phyloP scores from a whole-genome alignment of 2,113 vertebrate genomes.

The Diglossa brunneiventris region DNA sequence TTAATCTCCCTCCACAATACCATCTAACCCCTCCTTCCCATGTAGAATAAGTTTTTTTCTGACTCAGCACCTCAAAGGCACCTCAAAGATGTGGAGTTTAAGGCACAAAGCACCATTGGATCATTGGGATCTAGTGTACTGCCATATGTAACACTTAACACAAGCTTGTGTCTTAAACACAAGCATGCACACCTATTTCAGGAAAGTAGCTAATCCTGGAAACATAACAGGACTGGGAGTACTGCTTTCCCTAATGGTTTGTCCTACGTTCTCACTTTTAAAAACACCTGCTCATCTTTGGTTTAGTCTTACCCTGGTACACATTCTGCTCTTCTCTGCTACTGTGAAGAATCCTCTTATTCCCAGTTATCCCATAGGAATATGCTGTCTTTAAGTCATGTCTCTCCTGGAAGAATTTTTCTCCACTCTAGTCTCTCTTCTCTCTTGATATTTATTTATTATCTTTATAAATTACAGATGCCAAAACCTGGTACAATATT shows the following conservation, averaged over 20 bases:
- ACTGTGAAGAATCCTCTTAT: background rate
- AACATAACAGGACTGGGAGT: background rate
- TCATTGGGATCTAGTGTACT: background rate
- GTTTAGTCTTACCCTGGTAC: background rate
- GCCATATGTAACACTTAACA: background rate
- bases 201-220: background rate
- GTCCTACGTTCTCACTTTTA: background rate
- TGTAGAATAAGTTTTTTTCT: background rate
- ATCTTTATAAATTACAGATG: background rate
- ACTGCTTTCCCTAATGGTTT: background rate
- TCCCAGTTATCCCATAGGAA: background rate
- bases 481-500: background rate
- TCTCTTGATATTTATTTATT: background rate
- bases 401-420: background rate
- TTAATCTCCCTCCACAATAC: background rate
- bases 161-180: background rate
- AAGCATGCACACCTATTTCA: background rate
- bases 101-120: background rate
- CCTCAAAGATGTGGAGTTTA: background rate
- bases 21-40: background rate
- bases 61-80: background rate
- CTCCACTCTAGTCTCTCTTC: background rate
- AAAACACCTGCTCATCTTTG: background rate
- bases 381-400: background rate
- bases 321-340: background rate